phyloP scores from a whole-genome alignment of 2,888 invertebrate genomes.

The Tetragonula carbonaria region DNA sequence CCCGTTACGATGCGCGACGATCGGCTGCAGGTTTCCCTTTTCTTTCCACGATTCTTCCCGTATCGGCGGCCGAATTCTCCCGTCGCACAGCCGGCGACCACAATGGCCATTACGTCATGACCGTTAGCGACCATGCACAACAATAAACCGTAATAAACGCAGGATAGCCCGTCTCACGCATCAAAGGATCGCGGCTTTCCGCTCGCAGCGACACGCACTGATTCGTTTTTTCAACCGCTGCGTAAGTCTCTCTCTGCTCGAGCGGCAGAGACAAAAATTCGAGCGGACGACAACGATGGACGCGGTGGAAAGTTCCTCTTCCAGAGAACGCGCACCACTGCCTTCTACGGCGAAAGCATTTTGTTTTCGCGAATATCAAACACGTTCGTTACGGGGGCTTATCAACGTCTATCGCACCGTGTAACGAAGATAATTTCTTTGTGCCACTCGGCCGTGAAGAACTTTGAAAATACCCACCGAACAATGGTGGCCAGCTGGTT shows the following conservation, averaged over 20 bases:
- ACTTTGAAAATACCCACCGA: background rate
- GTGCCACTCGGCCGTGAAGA: background rate
- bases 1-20: background rate
- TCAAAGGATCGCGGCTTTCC: slow-evolving; percentile 59
- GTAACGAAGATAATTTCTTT: background rate
- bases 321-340: slow-evolving; percentile 56
- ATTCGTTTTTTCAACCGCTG: slow-evolving; percentile 40
- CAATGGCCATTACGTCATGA: slow-evolving; percentile 63
- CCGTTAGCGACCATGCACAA: slow-evolving; percentile 60
- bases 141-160: slow-evolving; percentile 54
- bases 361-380: slow-evolving; percentile 28
- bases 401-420: background rate
- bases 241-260: slow-evolving; percentile 11
- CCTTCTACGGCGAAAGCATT: slow-evolving; percentile 63
- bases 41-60: slow-evolving; percentile 19
- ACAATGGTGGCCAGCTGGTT: slow-evolving; percentile 1
- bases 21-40: slow-evolving; percentile 37
- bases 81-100: slow-evolving; percentile 14
- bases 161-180: slow-evolving; percentile 54
- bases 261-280: slow-evolving; percentile 15
- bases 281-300: slow-evolving; percentile 32
- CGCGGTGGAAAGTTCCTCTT: slow-evolving; percentile 55
- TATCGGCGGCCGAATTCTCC: slow-evolving; percentile 24
- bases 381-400: background rate
- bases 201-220: slow-evolving; percentile 50